A percentile compares a stretch with the other conserved stretches of the same genome.
Conservation (phyloP, 2,888 invertebrate species). For the Oscheius sp. region DNA sequence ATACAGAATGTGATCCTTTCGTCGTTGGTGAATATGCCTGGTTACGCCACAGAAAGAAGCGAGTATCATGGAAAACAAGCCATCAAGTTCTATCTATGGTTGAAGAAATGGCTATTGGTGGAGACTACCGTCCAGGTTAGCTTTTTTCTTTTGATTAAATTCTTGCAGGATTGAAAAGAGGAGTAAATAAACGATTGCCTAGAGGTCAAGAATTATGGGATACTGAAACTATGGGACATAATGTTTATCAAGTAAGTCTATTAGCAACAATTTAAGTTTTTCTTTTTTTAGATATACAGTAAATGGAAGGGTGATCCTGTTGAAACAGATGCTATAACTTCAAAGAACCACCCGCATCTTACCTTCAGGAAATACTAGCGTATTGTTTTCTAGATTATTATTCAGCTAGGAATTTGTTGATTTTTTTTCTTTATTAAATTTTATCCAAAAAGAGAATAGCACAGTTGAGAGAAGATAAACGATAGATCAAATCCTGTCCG, state of each 20-base stretch:
- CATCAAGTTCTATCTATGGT: conserved; percentile 66
- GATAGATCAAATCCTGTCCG: neutral
- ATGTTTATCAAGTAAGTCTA: conserved; percentile 59
- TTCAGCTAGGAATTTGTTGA: conserved; percentile 3
- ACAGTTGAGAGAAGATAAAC: neutral
- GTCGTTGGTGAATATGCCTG: conserved; percentile 59
- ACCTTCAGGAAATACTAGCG: conserved; percentile 54
- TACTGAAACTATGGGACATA: conserved; percentile 68
- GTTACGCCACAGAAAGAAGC: conserved; percentile 43
- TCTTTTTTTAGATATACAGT: conserved; percentile 48
- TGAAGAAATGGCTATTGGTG: conserved; percentile 65
- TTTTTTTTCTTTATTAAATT: neutral
- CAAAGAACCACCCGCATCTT: conserved; percentile 61
- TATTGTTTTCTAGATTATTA: neutral
- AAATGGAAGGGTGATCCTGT: conserved; percentile 66
- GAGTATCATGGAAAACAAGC: conserved; percentile 58
- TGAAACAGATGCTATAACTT: conserved; percentile 47
- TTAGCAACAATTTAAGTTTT: too few species aligned
- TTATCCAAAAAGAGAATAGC: neutral
- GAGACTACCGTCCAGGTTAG: conserved; percentile 62
- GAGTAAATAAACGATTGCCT: conserved; percentile 62
- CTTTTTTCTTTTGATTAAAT: neutral
- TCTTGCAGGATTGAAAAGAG: conserved; percentile 40
- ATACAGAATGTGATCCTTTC: conserved; percentile 66
- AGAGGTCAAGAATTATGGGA: conserved; percentile 68